Conservation (phyloP, 2,113 vertebrate genomes). For the Oreochromis aureus region DNA sequence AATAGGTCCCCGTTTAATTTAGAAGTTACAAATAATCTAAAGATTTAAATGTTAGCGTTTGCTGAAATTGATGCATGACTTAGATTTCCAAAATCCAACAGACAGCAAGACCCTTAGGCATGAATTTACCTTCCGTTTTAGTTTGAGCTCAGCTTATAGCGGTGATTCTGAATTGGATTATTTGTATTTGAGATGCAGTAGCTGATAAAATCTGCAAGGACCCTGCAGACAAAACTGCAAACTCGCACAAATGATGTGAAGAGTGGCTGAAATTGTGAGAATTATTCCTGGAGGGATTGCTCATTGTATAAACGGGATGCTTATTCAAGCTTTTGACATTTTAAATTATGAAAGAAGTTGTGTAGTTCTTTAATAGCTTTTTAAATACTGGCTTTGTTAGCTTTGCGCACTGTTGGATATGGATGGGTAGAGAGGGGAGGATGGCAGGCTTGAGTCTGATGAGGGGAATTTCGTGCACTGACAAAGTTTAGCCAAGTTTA, state of each 20-base stretch:
- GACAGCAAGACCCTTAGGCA: neutral
- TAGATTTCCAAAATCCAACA: neutral
- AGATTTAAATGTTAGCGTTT: neutral
- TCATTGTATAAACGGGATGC: neutral
- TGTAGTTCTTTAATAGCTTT: neutral
- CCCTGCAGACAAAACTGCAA: neutral
- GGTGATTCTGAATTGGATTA: neutral
- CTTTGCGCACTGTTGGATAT: neutral
- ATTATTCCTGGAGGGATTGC: neutral
- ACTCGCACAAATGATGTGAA: neutral
- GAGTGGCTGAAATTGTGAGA: neutral
- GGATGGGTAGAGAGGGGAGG: neutral
- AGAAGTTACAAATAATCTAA: neutral
- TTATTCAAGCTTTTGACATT: constrained; percentile 7
- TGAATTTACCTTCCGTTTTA: neutral
- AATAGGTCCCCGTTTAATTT: neutral
- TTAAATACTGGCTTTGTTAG: neutral
- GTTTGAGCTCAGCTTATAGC: neutral
- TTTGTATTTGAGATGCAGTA: neutral
- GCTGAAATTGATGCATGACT: neutral
- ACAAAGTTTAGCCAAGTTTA: constrained; percentile 22
- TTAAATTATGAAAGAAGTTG: neutral
- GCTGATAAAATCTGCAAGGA: neutral
- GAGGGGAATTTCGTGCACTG: neutral
- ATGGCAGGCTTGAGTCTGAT: neutral